Conservation (phyloP, 2,888 invertebrate species). For the Orgyia antiqua region DNA sequence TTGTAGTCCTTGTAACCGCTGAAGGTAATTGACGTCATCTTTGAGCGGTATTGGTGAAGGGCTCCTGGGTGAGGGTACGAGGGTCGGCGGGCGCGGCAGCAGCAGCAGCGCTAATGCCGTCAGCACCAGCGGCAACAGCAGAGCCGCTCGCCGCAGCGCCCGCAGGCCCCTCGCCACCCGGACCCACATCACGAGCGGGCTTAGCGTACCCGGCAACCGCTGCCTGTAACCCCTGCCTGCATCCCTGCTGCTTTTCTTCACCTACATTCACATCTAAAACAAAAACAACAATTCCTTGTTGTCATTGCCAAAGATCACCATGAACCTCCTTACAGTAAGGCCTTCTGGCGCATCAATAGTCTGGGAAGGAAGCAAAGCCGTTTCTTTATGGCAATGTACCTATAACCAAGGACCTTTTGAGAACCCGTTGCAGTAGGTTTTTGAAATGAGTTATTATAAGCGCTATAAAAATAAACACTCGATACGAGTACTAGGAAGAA, state of each 20-base stretch:
- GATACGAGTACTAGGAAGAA: no score
- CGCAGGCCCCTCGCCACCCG: conserved; percentile 60
- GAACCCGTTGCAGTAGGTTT: no score
- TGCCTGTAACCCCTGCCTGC: conserved; percentile 14
- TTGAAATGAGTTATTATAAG: no score
- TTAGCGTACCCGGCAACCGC: conserved; percentile 23
- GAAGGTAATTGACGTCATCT: conserved; percentile 40
- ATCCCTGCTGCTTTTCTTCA: conserved; percentile 18
- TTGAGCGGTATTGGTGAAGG: conserved; percentile 28
- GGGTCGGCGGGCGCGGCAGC: conserved; percentile 59
- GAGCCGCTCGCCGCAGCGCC: conserved; percentile 60
- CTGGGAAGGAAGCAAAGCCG: no score
- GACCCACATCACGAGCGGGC: conserved; percentile 49
- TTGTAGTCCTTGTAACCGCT: conserved; percentile 4
- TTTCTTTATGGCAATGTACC: no score
- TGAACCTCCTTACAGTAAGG: no score
- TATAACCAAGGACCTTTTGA: no score
- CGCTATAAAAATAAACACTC: no score
- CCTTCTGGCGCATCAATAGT: no score
- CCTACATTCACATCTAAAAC: no score
- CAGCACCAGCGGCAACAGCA: conserved; percentile 71
- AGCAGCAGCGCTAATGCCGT: conserved; percentile 73
- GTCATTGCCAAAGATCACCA: conserved; percentile 13
- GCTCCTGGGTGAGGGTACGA: conserved; percentile 34
- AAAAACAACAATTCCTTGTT: no score